Conservation (phyloP, 1,140 invertebrate species). For the Acromyrmex charruanus region DNA sequence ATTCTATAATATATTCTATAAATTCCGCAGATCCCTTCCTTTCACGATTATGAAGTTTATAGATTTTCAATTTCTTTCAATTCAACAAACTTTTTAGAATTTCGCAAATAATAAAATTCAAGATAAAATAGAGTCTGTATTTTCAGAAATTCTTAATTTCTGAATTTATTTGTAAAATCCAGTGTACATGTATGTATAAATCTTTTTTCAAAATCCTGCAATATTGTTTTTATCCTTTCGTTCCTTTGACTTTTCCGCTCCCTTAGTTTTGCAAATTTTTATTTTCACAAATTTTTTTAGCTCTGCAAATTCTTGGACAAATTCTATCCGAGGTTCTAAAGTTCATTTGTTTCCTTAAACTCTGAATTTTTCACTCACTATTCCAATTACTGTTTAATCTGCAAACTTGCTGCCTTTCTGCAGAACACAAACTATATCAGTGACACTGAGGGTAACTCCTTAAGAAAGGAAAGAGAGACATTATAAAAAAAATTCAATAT, state of each 20-base stretch:
- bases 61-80: background rate
- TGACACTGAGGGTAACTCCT: too few species aligned
- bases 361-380: background rate
- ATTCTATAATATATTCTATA: background rate
- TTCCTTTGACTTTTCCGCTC: background rate
- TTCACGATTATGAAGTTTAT: background rate
- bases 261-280: background rate
- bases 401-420: background rate
- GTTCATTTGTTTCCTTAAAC: background rate
- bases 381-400: background rate
- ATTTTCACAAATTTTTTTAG: background rate
- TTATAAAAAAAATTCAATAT: too few species aligned
- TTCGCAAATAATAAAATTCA: background rate
- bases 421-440: too few species aligned
- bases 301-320: background rate
- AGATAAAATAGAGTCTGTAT: background rate
- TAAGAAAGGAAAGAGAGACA: too few species aligned
- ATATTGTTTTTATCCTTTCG: background rate
- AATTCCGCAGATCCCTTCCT: background rate
- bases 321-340: background rate
- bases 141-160: background rate
- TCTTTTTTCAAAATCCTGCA: background rate
- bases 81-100: background rate
- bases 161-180: background rate
- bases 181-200: background rate